These are phyloP conservation scores for Megaptera novaeangliae DNA, from an alignment of 2,113 vertebrate species.

Conservation along the genomic window DNA sequence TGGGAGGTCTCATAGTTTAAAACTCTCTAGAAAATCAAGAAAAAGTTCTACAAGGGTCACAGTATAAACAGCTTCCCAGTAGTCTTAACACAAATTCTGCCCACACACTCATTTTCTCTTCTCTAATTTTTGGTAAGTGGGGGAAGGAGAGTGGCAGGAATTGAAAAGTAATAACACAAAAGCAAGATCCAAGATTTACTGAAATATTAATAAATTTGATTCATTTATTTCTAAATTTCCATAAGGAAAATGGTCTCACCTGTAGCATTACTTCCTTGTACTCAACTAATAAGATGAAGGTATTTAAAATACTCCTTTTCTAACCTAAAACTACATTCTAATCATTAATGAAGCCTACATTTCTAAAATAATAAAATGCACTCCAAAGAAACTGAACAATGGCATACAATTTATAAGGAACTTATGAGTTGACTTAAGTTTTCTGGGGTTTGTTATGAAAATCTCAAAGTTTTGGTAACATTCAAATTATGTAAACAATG, in stretches of 20 bases:
- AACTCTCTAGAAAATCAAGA: neutral
- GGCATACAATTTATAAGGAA: neutral
- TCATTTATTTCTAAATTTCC: slow-evolving; percentile 21
- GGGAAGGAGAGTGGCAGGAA: neutral
- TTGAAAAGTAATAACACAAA: neutral
- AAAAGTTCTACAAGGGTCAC: neutral
- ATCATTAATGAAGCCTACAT: neutral
- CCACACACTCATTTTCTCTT: neutral
- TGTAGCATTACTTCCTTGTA: slow-evolving; percentile 9
- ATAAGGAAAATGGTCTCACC: neutral
- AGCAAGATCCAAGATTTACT: neutral
- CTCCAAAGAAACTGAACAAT: neutral
- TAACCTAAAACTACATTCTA: neutral
- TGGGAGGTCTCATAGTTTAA: neutral
- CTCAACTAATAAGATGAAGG: neutral
- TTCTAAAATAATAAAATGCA: slow-evolving; percentile 22
- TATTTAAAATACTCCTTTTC: slow-evolving; percentile 3
- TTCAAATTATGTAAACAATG: neutral
- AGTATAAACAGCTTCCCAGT: neutral
- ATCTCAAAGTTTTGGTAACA: neutral
- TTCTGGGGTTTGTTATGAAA: neutral
- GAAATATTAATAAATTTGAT: neutral
- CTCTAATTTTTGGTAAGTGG: neutral
- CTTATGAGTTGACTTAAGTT: neutral
- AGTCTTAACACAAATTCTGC: neutral